phyloP scores from a whole-genome alignment of 2,888 invertebrate species.

The Caenorhabditis sp. region DNA sequence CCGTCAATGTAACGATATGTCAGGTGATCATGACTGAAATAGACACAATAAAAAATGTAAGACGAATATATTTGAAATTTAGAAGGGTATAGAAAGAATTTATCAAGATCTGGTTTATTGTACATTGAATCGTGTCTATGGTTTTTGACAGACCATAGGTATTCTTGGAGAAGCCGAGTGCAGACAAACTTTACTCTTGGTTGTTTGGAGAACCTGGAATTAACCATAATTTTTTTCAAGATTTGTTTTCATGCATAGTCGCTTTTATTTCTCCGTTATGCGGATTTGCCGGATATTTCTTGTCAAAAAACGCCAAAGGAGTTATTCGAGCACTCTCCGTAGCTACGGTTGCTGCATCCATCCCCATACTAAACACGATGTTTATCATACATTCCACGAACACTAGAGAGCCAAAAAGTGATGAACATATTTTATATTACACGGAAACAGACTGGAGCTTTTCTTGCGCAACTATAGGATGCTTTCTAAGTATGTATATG shows the following conservation, averaged over 20 bases:
- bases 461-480: conserved; percentile 46
- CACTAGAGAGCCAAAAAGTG: conserved; percentile 52
- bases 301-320: conserved; percentile 31
- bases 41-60: conserved; percentile 10
- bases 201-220: conserved; percentile 8
- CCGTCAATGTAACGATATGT: conserved; percentile 70
- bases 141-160: conserved; percentile 49
- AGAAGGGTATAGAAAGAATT: conserved; percentile 66
- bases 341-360: conserved; percentile 23
- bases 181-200: conserved; percentile 33
- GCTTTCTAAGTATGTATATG: conserved; percentile 54
- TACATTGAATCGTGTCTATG: conserved; percentile 53
- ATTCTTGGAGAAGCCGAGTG: conserved; percentile 52
- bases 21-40: conserved; percentile 54
- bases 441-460: conserved; percentile 69
- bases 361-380: conserved; percentile 49
- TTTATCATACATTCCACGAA: conserved; percentile 62
- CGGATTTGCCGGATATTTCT: conserved; percentile 14
- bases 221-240: conserved; percentile 2
- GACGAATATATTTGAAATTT: conserved; percentile 23
- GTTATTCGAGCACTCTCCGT: conserved; percentile 41
- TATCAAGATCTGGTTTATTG: conserved; percentile 45
- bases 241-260: conserved; percentile 34
- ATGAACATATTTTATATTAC: conserved; percentile 59
- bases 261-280: conserved; percentile 34